Conservation (phyloP, 2,113 vertebrate genomes). For the Lichenostomus cassidix region DNA sequence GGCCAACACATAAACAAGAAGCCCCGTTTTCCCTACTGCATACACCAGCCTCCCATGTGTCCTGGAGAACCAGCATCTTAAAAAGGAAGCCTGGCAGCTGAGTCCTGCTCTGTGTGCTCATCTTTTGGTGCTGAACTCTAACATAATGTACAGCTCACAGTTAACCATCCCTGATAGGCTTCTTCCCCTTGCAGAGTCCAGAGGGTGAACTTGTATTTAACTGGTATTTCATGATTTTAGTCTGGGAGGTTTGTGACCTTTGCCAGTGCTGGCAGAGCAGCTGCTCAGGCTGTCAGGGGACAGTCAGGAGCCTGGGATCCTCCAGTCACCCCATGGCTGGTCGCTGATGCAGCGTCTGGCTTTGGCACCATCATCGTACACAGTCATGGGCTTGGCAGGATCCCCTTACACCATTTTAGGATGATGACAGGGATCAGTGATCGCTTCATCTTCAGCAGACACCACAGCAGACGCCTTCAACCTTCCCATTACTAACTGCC, state of each 20-base stretch:
- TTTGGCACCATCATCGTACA: rapidly evolving
- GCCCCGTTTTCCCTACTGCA: not conserved
- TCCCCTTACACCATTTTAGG: not conserved
- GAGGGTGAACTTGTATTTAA: not conserved
- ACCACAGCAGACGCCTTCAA: rapidly evolving
- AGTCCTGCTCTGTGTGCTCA: not conserved
- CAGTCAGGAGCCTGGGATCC: not conserved
- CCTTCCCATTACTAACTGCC: not conserved
- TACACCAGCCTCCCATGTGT: rapidly evolving
- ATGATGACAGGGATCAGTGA: not conserved
- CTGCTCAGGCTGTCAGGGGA: not conserved
- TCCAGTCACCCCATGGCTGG: rapidly evolving
- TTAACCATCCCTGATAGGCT: not conserved
- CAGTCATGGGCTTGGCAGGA: not conserved
- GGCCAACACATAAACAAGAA: not conserved
- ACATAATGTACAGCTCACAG: not conserved
- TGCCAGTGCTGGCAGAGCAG: not conserved
- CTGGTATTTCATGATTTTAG: not conserved
- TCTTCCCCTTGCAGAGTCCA: not conserved
- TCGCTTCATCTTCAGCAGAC: not conserved
- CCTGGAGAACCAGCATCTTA: rapidly evolving
- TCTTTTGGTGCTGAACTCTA: not conserved
- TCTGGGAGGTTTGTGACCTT: not conserved
- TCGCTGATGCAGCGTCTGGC: not conserved
- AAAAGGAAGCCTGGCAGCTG: not conserved